Percentiles rank a stretch among this genome's conserved stretches.
phyloP scores from a whole-genome alignment of 2,113 vertebrate species.

The Astur gentilis region DNA sequence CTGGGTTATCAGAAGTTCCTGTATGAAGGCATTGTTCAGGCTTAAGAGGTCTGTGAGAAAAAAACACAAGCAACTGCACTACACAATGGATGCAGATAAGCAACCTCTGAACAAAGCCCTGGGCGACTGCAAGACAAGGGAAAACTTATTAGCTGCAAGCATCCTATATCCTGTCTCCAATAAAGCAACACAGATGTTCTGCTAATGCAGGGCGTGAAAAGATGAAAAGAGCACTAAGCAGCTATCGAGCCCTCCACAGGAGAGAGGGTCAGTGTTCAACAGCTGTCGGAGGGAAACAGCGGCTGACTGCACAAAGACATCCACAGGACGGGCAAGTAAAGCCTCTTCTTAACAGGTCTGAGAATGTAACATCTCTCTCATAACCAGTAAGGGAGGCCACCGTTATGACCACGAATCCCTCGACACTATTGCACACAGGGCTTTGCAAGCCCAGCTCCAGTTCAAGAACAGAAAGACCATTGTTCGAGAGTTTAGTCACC shows the following conservation, averaged over 20 bases:
- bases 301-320: not conserved
- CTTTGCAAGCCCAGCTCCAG: not conserved
- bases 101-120: conserved; percentile 33
- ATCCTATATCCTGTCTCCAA: conserved; percentile 23
- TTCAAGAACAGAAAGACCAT: not conserved
- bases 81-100: conserved; percentile 52
- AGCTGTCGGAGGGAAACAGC: not conserved
- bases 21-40: conserved; percentile 18
- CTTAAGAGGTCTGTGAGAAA: not conserved
- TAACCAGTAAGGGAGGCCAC: not conserved
- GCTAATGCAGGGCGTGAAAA: not conserved
- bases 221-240: conserved; percentile 2
- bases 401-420: not conserved
- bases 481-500: not conserved
- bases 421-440: not conserved
- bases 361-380: not conserved
- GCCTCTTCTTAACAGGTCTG: not conserved
- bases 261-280: not conserved
- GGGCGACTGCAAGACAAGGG: not conserved
- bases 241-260: not conserved
- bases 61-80: not conserved
- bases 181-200: conserved; percentile 34
- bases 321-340: not conserved
- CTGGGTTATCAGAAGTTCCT: conserved; percentile 32
- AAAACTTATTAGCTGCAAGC: conserved; percentile 42